Evolutionary conservation across 2,888 invertebrate species (phyloP).

Genomic region (Drosophila demipolita): DNA sequence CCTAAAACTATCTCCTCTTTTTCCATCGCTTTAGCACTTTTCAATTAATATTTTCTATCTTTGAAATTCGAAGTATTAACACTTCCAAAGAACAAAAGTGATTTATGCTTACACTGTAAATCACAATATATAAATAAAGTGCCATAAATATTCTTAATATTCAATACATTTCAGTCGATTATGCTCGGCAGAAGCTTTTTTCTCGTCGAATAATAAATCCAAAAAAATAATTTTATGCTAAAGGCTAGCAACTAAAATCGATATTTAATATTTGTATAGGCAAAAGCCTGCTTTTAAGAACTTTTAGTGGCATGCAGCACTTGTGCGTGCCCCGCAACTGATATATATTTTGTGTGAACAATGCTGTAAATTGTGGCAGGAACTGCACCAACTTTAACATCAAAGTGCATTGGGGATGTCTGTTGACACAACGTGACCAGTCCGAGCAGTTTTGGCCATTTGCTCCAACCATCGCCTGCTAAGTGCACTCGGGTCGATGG

Average conservation of each 20-base stretch:
- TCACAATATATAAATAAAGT: neutral
- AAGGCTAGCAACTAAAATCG: neutral
- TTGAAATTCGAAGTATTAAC: neutral
- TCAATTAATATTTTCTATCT: neutral
- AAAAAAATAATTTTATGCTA: neutral
- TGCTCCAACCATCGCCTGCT: slow-evolving; percentile 25
- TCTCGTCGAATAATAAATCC: neutral
- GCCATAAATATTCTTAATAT: neutral
- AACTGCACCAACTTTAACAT: slow-evolving; percentile 58
- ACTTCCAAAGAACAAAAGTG: neutral
- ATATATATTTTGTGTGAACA: slow-evolving; percentile 5
- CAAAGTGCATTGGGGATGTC: slow-evolving; percentile 66
- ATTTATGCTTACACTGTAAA: neutral
- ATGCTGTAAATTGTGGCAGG: slow-evolving; percentile 46
- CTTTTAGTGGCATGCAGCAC: neutral
- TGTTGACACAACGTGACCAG: slow-evolving; percentile 78
- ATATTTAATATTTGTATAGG: neutral
- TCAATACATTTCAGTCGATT: neutral
- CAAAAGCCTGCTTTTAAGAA: neutral
- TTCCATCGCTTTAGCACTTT: neutral
- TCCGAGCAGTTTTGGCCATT: slow-evolving; percentile 50
- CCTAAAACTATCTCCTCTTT: neutral
- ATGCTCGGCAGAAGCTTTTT: neutral
- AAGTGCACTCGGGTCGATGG: slow-evolving; percentile 47
- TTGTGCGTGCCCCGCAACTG: slow-evolving; percentile 1